A percentile compares a stretch with the other conserved stretches of the same genome.
These are phyloP conservation scores for Pantelozetes paolii DNA, from an alignment of 2,888 invertebrate species.

Conservation along the genomic window DNA sequence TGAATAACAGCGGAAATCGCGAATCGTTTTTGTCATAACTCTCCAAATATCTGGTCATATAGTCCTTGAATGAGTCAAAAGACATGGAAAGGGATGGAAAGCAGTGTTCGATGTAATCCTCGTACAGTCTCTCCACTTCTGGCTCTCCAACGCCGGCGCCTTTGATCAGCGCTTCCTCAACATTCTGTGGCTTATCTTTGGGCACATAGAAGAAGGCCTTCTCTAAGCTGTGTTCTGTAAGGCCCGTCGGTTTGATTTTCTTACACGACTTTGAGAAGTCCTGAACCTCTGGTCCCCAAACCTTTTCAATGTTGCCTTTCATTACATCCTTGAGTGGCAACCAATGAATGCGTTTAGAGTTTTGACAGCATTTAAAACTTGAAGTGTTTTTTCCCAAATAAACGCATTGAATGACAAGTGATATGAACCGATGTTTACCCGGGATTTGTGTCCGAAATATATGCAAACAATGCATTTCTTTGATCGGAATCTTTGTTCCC, in stretches of 20 bases:
- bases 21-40: neutral
- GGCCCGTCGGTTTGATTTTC: neutral
- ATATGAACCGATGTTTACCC: slow-evolving; percentile 29
- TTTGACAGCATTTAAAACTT: slow-evolving; percentile 35
- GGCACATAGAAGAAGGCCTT: slow-evolving; percentile 30
- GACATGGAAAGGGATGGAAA: slow-evolving; percentile 28
- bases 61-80: slow-evolving; percentile 36
- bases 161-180: slow-evolving; percentile 17
- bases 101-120: slow-evolving; percentile 42
- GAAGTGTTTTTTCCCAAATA: neutral
- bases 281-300: slow-evolving; percentile 41
- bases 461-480: slow-evolving; percentile 10
- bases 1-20: slow-evolving; percentile 19
- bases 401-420: slow-evolving; percentile 18
- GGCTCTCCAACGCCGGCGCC: neutral
- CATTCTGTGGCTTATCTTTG: slow-evolving; percentile 30
- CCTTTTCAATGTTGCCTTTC: neutral
- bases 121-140: slow-evolving; percentile 39
- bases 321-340: neutral
- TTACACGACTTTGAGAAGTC: neutral
- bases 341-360: slow-evolving; percentile 37
- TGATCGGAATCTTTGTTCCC: neutral
- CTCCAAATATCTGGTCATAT: slow-evolving; percentile 19
- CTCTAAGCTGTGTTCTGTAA: slow-evolving; percentile 28
- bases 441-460: slow-evolving; percentile 36